phyloP scores from a whole-genome alignment of 2,113 vertebrate genomes.

The Leiothrix lutea region DNA sequence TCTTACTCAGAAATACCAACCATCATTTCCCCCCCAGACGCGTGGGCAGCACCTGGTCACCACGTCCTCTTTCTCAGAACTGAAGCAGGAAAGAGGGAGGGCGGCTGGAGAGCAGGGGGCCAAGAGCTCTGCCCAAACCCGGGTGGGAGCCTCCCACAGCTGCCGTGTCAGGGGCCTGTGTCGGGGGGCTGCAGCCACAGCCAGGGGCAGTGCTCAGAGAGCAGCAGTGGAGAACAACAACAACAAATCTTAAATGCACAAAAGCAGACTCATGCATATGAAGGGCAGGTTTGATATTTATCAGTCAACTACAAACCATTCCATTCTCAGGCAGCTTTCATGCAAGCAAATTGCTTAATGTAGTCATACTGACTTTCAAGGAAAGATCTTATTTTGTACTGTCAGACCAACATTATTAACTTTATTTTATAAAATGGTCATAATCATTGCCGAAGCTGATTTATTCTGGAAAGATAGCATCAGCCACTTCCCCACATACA shows the following conservation, averaged over 20 bases:
- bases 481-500: neutral
- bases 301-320: neutral
- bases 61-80: neutral
- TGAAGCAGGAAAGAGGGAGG: neutral
- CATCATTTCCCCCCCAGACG: neutral
- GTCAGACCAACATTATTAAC: neutral
- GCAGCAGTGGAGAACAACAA: no score
- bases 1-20: neutral
- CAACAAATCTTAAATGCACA: accelerated
- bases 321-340: neutral
- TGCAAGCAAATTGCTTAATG: neutral
- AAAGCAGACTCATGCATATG: neutral
- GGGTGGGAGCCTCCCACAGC: accelerated
- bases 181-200: no score
- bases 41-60: neutral
- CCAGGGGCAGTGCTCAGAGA: accelerated
- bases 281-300: neutral
- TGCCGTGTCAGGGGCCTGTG: neutral
- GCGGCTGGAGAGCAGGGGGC: neutral
- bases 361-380: neutral
- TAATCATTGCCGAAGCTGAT: neutral
- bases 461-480: neutral
- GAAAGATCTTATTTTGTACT: neutral
- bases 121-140: neutral
- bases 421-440: neutral